Evolutionary conservation across 2,113 vertebrate genomes (phyloP), one percentile per base, ranked within the genome.

Genomic region (Sclerurus mexicanus): DNA sequence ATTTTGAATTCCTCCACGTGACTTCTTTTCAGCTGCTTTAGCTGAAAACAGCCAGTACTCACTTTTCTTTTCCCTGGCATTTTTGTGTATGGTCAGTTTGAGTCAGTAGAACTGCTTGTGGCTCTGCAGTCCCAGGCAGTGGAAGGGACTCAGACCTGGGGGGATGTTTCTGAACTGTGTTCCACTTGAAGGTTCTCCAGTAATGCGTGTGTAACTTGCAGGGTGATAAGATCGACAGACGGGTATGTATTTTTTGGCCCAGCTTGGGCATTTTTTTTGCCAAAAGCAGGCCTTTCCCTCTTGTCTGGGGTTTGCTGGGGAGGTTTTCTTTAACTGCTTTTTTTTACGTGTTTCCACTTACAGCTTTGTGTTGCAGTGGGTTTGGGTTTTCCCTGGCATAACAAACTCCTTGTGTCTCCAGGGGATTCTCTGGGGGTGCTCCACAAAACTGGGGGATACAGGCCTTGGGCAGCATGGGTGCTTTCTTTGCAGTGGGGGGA

Each of bases 181-280:
- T 77, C 20, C 25, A 2, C 72, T 88, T 71, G 19, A 64, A 56
- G 75, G 44, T 40, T 92, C 90, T 88, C 33, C 20, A 97, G 92
- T 96, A 97, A 94, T 67, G 14, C 27, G 59, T 97, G 94, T 99
- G 96, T 99, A 98, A 98, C 99, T 99, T 99, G 89, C 99, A 99
- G 99, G 99, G 99, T 85, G 99, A 99, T 99, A 99, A 99, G 98
- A 99, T 99, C 99, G 92, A 98, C 99, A 98, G 99, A 97, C 98
- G 99, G 99, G 99, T 99, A 98, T 98, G 99, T 99, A 99, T 97
- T 31, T 84, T 72, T 74, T 97, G 96, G 95, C 96, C 82, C 94
- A 87, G 95, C 92, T 96, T 85, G 74, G 97, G 95, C 90, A 66
- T 96, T 95, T 96, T 69, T 69, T 96, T 97, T 98, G 98, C 98